phyloP scores from a whole-genome alignment of 2,113 vertebrate genomes.

The Theropithecus gelada region DNA sequence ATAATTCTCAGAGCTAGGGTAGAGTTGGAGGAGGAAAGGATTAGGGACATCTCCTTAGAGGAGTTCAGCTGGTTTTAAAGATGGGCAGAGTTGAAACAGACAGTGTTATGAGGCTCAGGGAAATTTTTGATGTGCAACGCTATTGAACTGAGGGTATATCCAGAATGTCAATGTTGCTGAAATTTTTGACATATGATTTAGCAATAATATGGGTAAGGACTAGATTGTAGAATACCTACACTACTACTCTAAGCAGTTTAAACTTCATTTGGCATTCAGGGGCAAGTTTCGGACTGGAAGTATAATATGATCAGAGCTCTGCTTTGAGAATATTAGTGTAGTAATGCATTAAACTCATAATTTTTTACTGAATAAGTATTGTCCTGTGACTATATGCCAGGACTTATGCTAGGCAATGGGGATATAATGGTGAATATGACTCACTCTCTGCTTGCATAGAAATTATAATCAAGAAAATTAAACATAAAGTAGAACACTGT shows the following conservation, averaged over 20 bases:
- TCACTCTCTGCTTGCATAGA: background rate
- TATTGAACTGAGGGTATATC: background rate
- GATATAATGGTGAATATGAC: background rate
- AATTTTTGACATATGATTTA: constrained; percentile 9
- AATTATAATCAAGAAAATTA: background rate
- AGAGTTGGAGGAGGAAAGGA: background rate
- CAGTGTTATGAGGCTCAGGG: background rate
- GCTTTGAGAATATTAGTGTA: background rate
- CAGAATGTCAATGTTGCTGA: background rate
- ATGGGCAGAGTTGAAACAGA: background rate
- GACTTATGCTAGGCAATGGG: background rate
- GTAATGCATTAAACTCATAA: background rate
- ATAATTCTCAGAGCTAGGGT: background rate
- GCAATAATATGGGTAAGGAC: background rate
- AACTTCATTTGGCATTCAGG: background rate
- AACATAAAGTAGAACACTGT: background rate
- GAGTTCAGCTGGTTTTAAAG: background rate
- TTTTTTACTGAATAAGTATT: background rate
- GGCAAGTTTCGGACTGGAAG: background rate
- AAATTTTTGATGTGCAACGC: background rate
- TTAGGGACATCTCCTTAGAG: background rate
- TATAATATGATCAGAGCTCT: background rate
- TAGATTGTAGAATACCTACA: background rate
- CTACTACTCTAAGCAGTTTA: background rate
- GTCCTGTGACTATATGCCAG: background rate